A percentile compares a stretch with the other conserved stretches of the same genome.
Evolutionary conservation across 2,888 invertebrate species (phyloP).

Genomic region (Digitonthophagus gazella): DNA sequence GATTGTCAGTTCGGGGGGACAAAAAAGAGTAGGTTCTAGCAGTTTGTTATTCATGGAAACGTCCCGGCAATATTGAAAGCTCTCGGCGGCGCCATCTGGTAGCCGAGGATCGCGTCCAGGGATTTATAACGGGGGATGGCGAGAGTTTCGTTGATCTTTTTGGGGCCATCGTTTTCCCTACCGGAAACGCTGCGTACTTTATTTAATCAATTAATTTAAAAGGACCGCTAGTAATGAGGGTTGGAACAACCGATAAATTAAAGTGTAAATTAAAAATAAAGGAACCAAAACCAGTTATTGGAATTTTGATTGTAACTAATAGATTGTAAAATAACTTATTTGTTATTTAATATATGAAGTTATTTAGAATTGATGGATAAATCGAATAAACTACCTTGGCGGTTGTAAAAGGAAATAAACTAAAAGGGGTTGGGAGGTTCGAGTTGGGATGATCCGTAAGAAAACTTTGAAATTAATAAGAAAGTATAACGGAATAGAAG

Average conservation of each 20-base stretch:
- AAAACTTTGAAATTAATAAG: slow-evolving; percentile 6
- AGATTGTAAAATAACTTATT: neutral
- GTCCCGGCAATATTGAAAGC: neutral
- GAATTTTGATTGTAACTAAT: slow-evolving; percentile 7
- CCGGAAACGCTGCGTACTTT: neutral
- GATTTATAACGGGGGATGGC: neutral
- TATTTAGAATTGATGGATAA: neutral
- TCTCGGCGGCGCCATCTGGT: neutral
- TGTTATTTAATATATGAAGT: neutral
- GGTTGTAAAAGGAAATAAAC: neutral
- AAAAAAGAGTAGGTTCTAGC: neutral
- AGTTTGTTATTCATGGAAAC: neutral
- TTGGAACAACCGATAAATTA: neutral
- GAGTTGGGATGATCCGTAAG: slow-evolving; percentile 4
- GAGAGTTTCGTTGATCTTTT: neutral
- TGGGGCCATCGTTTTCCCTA: neutral
- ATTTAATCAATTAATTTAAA: neutral
- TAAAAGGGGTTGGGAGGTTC: too few relatives aligned
- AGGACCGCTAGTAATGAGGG: neutral
- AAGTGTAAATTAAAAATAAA: too few relatives aligned
- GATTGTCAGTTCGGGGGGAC: slow-evolving; percentile 1
- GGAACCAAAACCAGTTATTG: slow-evolving; percentile 8
- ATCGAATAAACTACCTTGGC: neutral
- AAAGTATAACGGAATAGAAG: slow-evolving; percentile 5
- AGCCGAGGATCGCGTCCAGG: neutral